Conservation (phyloP, 2,888 invertebrate species). For the Seira musarum region DNA sequence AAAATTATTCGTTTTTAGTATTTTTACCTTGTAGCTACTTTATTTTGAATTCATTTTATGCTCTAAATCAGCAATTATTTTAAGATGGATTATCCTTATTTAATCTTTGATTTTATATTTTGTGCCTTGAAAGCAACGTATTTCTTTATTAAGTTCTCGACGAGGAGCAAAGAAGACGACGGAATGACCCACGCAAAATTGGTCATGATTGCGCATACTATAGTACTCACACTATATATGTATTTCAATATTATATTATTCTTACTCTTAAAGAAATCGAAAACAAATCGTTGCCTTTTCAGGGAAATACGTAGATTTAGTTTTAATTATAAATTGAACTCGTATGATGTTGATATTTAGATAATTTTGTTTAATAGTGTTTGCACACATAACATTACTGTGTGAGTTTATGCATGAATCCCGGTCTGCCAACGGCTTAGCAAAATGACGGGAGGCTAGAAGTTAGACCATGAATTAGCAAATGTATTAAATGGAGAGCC, state of each 20-base stretch:
- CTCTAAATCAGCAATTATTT: slow-evolving; percentile 27
- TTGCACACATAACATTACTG: too few relatives aligned
- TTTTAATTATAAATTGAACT: neutral
- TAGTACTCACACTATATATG: neutral
- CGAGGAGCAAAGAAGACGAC: too few relatives aligned
- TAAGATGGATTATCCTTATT: slow-evolving; percentile 35
- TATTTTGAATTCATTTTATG: slow-evolving; percentile 7
- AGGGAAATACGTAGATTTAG: neutral
- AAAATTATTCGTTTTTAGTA: neutral
- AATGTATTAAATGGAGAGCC: too few relatives aligned
- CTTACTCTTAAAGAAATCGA: neutral
- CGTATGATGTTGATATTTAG: slow-evolving; percentile 1
- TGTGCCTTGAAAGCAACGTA: too few relatives aligned
- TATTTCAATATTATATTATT: neutral
- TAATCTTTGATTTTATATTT: neutral
- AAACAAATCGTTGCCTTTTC: slow-evolving; percentile 22
- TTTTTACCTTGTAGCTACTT: neutral
- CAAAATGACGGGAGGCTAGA: too few relatives aligned
- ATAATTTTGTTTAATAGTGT: neutral
- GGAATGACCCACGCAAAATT: too few relatives aligned
- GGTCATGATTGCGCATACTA: too few relatives aligned
- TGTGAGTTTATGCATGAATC: too few relatives aligned
- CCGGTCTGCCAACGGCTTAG: too few relatives aligned
- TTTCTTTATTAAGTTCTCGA: too few relatives aligned
- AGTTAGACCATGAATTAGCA: too few relatives aligned